phyloP scores from a whole-genome alignment of 2,888 invertebrate genomes.

The Agrochola circellaris region DNA sequence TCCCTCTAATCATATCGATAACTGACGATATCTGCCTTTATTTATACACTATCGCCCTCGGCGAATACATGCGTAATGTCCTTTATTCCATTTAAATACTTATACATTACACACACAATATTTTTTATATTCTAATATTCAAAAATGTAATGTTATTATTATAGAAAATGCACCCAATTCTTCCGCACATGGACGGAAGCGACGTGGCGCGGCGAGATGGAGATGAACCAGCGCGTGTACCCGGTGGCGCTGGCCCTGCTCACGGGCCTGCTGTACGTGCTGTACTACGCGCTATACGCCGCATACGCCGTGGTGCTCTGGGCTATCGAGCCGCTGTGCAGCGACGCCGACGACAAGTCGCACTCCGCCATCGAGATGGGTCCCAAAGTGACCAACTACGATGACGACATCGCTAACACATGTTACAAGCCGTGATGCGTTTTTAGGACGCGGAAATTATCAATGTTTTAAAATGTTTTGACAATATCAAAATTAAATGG shows the following conservation, averaged over 20 bases:
- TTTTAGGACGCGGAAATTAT: background rate
- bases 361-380: slow-evolving; percentile 51
- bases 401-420: slow-evolving; percentile 69
- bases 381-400: slow-evolving; percentile 73
- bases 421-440: slow-evolving; percentile 62
- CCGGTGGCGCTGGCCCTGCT: slow-evolving; percentile 73
- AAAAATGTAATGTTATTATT: slow-evolving; percentile 22
- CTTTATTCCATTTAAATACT: too few relatives aligned
- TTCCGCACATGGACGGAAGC: slow-evolving; percentile 81
- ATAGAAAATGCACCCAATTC: slow-evolving; percentile 79
- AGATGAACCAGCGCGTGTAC: slow-evolving; percentile 67
- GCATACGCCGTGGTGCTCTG: slow-evolving; percentile 76
- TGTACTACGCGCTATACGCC: slow-evolving; percentile 75
- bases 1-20: background rate
- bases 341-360: slow-evolving; percentile 62
- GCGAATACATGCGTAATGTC: background rate
- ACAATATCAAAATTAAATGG: slow-evolving; percentile 38
- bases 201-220: slow-evolving; percentile 72
- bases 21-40: background rate
- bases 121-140: too few relatives aligned
- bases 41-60: background rate
- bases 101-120: too few relatives aligned
- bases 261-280: slow-evolving; percentile 76
- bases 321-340: slow-evolving; percentile 81
- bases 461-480: slow-evolving; percentile 8